phyloP scores from a whole-genome alignment of 2,113 vertebrate species.

The Salvelinus namaycush region DNA sequence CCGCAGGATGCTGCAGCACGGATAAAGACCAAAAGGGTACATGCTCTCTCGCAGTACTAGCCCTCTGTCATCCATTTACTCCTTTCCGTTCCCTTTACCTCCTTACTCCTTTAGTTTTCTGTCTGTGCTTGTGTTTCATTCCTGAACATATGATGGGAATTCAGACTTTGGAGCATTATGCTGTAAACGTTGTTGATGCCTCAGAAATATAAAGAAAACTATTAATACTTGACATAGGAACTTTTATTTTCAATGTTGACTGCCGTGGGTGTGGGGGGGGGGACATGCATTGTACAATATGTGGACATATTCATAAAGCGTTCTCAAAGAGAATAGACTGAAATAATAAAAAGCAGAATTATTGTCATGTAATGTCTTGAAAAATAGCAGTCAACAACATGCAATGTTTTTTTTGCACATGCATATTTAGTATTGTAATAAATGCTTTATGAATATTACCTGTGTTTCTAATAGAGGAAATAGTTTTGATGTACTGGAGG shows the following conservation, averaged over 20 bases:
- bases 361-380: conserved; percentile 55
- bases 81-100: conserved; percentile 61
- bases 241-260: conserved; percentile 72
- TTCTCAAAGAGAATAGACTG: conserved; percentile 57
- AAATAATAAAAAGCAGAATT: conserved; percentile 43
- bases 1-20: conserved; percentile 79
- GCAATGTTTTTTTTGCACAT: conserved; percentile 59
- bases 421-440: conserved; percentile 65
- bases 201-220: conserved; percentile 38
- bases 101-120: conserved; percentile 52
- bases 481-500: conserved; percentile 76
- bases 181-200: conserved; percentile 56
- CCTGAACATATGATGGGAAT: conserved; percentile 48
- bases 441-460: conserved; percentile 79
- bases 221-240: conserved; percentile 62
- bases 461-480: conserved; percentile 73
- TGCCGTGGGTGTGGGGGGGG: conserved; percentile 52
- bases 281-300: conserved; percentile 60
- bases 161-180: conserved; percentile 56
- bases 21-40: conserved; percentile 96
- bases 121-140: conserved; percentile 67
- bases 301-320: conserved; percentile 71
- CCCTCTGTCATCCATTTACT: conserved; percentile 71
- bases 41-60: conserved; percentile 81
- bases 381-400: conserved; percentile 34